Percentiles rank a stretch among this genome's conserved stretches.
phyloP scores from a whole-genome alignment of 2,797 vertebrate genomes.

The Crypturellus tataupa region DNA sequence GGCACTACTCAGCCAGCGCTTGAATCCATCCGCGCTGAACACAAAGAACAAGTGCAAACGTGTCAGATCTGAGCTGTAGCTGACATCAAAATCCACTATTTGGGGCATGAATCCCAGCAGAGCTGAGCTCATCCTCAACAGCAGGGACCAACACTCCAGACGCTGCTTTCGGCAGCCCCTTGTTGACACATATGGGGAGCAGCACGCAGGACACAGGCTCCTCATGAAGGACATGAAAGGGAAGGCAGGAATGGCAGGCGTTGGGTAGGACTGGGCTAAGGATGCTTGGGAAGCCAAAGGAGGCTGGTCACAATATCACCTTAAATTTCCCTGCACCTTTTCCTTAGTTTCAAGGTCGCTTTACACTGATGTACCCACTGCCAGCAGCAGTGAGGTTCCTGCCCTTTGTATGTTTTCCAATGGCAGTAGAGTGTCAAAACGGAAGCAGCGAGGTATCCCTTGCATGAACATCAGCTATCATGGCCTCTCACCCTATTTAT shows the following conservation, averaged over 20 bases:
- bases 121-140: rapidly evolving
- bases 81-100: neutral
- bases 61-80: neutral
- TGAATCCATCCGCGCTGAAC: neutral
- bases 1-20: rapidly evolving
- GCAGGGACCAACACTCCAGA: neutral
- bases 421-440: neutral
- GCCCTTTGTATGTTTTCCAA: neutral
- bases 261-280: neutral
- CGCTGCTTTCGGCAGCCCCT: neutral
- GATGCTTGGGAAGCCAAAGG: neutral
- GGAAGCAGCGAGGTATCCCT: neutral
- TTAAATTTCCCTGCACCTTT: neutral
- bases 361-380: neutral
- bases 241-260: neutral
- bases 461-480: neutral
- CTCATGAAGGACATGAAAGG: neutral
- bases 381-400: neutral
- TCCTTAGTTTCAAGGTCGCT: neutral
- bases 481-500: neutral
- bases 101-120: neutral
- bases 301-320: neutral
- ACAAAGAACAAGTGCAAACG: neutral
- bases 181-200: neutral
- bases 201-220: too few relatives aligned